phyloP scores from a whole-genome alignment of 2,888 invertebrate genomes.

The Marronus borbonicus region DNA sequence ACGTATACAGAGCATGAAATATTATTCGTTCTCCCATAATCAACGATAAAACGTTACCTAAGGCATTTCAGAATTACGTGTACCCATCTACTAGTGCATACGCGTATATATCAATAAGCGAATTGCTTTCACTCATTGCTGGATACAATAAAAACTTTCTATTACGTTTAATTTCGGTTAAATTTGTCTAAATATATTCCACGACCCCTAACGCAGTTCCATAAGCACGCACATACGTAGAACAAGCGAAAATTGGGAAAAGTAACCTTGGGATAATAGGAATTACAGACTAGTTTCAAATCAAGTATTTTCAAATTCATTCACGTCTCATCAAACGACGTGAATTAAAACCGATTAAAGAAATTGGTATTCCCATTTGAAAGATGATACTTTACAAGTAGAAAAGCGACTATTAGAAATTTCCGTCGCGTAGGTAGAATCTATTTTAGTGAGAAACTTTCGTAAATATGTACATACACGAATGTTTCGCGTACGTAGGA shows the following conservation, averaged over 20 bases:
- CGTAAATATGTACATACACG: neutral
- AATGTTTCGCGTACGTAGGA: neutral
- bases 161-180: neutral
- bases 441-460: constrained; percentile 16
- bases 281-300: neutral
- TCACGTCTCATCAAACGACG: neutral
- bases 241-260: too few species aligned
- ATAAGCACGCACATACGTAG: neutral
- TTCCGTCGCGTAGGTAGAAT: neutral
- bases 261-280: neutral
- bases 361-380: constrained; percentile 21
- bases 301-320: neutral
- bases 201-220: neutral
- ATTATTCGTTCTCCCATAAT: neutral
- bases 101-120: neutral
- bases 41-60: constrained; percentile 1
- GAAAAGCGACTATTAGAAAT: constrained; percentile 29
- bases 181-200: neutral
- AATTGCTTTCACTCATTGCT: constrained; percentile 25
- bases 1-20: neutral
- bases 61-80: constrained; percentile 14
- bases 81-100: constrained; percentile 2
- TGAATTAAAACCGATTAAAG: constrained; percentile 33
- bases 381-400: constrained; percentile 31
- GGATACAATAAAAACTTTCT: constrained; percentile 34